phyloP scores from a whole-genome alignment of 1,140 invertebrate species.

The Diabrotica virgifera region DNA sequence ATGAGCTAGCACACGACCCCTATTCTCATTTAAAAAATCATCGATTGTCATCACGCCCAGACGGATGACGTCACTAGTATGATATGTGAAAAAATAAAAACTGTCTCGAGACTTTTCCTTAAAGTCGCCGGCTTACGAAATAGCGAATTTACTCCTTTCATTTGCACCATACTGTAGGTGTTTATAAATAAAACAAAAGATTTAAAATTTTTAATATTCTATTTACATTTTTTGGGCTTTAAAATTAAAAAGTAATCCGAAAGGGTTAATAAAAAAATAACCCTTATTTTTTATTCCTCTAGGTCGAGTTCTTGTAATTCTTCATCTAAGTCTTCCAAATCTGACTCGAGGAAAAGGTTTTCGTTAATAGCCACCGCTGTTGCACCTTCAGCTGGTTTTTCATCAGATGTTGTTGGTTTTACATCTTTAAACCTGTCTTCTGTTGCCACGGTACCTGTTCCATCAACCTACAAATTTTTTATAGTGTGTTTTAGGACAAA shows the following conservation, averaged over 20 bases:
- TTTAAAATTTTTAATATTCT: background rate
- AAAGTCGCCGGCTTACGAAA: too few species aligned
- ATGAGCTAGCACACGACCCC: too few species aligned
- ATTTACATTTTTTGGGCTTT: constrained; percentile 11
- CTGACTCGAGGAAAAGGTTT: constrained; percentile 89
- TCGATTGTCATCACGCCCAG: too few species aligned
- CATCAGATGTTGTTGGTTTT: constrained; percentile 39
- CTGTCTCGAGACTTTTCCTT: too few species aligned
- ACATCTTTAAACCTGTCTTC: constrained; percentile 49
- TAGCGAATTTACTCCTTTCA: too few species aligned
- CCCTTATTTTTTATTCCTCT: constrained; percentile 52
- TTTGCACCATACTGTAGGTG: too few species aligned
- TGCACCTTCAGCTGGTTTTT: constrained; percentile 47
- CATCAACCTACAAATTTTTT: constrained; percentile 51
- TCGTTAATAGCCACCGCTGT: constrained; percentile 85
- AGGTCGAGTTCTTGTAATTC: constrained; percentile 74
- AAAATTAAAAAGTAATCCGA: constrained; percentile 16
- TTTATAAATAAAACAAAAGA: too few species aligned
- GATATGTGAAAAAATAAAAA: too few species aligned
- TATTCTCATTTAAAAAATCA: too few species aligned
- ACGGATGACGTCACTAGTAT: too few species aligned
- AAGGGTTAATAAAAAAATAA: constrained; percentile 8
- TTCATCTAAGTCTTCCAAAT: constrained; percentile 78
- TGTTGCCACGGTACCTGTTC: constrained; percentile 58
- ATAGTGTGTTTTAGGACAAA: background rate